Evolutionary conservation across 2,888 invertebrate species (phyloP).

Genomic region (Odiellus spinosus): DNA sequence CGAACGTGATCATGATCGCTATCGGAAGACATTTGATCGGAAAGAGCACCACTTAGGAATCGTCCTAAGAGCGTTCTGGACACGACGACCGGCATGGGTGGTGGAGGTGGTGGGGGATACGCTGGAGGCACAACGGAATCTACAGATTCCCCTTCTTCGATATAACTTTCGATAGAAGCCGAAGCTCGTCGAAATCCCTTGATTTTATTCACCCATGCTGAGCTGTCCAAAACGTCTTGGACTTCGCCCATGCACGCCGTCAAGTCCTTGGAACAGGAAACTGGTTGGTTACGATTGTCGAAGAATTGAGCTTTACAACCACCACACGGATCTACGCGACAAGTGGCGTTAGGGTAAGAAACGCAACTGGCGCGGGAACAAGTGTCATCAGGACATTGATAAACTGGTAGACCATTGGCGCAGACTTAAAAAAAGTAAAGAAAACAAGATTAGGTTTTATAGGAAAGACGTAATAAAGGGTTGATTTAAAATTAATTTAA

Average conservation of each 20-base stretch:
- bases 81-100: not conserved
- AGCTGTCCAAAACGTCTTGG: constrained; percentile 24
- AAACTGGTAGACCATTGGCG: constrained; percentile 24
- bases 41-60: no score
- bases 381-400: constrained; percentile 24
- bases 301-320: constrained; percentile 26
- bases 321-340: constrained; percentile 28
- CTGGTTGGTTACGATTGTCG: constrained; percentile 21
- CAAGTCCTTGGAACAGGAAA: constrained; percentile 24
- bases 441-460: no score
- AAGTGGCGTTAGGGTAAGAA: constrained; percentile 25
- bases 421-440: constrained; percentile 23
- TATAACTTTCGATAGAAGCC: no score
- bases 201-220: constrained; percentile 14
- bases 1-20: no score
- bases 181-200: not conserved
- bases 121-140: not conserved
- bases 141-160: no score
- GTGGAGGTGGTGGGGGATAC: constrained; percentile 3
- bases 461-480: no score
- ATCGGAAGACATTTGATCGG: no score
- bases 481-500: no score
- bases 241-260: constrained; percentile 25
- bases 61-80: no score
- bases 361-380: constrained; percentile 27